Evolutionary conservation across 2,888 invertebrate genomes (phyloP), one percentile per base, ranked within the genome.

Genomic region (Nowickia ferox): DNA sequence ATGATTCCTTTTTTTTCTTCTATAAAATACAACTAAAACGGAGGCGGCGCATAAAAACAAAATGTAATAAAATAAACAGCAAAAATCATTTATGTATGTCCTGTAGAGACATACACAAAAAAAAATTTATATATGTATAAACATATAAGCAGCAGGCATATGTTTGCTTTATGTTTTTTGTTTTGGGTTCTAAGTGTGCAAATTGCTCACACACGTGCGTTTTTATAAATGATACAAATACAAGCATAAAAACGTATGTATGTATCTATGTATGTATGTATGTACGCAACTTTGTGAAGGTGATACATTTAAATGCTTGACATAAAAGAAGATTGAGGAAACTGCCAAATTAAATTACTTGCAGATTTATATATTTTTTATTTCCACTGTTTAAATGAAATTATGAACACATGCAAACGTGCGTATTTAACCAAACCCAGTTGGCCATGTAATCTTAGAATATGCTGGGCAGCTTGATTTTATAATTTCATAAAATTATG

Each of bases 281-380:
- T 30, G 17, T n/a, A 61, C 42, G 11, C 30, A 15, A 9, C 1
- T 22, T 48, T 22, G 19, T 22, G 48, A 59, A 53, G 22, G 61
- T 84, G 78, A 59, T 68, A 46, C 46, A 83, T 19, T 46, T 74
- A 78, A 69, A 61, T 61, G 55, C 61, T 74, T n/a, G 68, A 78
- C n/a, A 66, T 53, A 30, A 59, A 44, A 51, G 4, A 30, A 63
- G 30, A 53, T 15, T 30, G 30, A 53, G 53, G n/a, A 84, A 69
- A 79, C 69, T 79, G 74, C 55, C 55, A 84, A 79, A 84, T 75
- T 79, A 75, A 75, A 63, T 79, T 68, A 19, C 57, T 19, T 59
- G n/a, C 48, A 79, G 68, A 78, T 78, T 78, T 74, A 68, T 74
- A 38, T 69, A 84, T 77, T 30, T 76, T 13, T 71, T 59, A 44